phyloP scores from a whole-genome alignment of 2,797 vertebrate genomes.

The Liparis tanakae region DNA sequence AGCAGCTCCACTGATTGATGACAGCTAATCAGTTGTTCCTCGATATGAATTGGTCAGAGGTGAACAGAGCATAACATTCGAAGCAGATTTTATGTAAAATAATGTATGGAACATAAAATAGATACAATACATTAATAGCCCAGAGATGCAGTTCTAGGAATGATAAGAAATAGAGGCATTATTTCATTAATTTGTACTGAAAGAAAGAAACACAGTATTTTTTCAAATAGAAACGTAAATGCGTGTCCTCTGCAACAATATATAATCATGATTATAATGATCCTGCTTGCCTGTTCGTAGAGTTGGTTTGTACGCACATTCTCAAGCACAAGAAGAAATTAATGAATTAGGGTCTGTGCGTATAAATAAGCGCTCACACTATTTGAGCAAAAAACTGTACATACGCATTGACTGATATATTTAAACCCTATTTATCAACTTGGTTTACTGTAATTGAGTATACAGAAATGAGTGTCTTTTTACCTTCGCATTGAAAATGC shows the following conservation, averaged over 20 bases:
- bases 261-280: not conserved
- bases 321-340: conserved; percentile 5
- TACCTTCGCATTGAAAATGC: too few relatives aligned
- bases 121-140: not conserved
- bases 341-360: not conserved
- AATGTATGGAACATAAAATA: not conserved
- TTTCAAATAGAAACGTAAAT: not conserved
- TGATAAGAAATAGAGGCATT: too few relatives aligned
- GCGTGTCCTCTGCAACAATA: not conserved
- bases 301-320: not conserved
- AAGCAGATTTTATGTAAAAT: not conserved
- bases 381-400: not conserved
- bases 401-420: not conserved
- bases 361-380: not conserved
- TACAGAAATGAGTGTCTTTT: not conserved
- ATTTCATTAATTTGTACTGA: too few relatives aligned
- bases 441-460: not conserved
- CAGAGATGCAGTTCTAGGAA: not conserved
- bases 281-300: not conserved
- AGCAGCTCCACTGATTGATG: too few relatives aligned
- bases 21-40: too few relatives aligned
- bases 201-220: too few relatives aligned
- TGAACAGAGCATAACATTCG: too few relatives aligned
- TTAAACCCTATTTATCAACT: not conserved
- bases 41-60: too few relatives aligned